These are phyloP conservation scores for Digitonthophagus gazella DNA, from an alignment of 2,888 invertebrate species.

Conservation along the genomic window DNA sequence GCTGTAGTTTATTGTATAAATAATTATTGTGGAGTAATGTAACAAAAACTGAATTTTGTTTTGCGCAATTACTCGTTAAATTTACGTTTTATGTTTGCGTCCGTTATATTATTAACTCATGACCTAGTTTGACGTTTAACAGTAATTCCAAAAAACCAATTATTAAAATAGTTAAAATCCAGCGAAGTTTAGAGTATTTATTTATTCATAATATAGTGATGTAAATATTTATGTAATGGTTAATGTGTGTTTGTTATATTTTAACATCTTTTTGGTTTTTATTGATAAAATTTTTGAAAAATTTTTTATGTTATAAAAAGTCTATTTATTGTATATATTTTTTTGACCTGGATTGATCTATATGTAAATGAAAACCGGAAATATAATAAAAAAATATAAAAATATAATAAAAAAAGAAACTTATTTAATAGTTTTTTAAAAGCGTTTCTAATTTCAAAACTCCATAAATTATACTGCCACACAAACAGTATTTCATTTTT, in stretches of 20 bases:
- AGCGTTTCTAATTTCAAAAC: background rate
- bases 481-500: background rate
- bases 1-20: background rate
- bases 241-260: too few relatives aligned
- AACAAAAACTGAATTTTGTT: background rate
- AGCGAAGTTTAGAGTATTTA: too few relatives aligned
- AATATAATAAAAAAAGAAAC: background rate
- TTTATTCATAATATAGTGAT: too few relatives aligned
- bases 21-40: background rate
- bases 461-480: background rate
- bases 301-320: too few relatives aligned
- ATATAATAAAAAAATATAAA: background rate
- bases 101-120: background rate
- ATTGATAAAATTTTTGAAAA: too few relatives aligned
- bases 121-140: too few relatives aligned
- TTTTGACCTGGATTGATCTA: too few relatives aligned
- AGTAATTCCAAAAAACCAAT: too few relatives aligned
- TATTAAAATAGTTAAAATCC: background rate
- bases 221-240: too few relatives aligned
- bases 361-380: too few relatives aligned
- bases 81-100: background rate
- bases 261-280: too few relatives aligned
- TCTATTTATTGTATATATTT: too few relatives aligned
- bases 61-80: background rate
- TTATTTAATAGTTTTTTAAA: background rate